Conservation (phyloP, 2,113 vertebrate genomes). For the Sorex araneus region DNA sequence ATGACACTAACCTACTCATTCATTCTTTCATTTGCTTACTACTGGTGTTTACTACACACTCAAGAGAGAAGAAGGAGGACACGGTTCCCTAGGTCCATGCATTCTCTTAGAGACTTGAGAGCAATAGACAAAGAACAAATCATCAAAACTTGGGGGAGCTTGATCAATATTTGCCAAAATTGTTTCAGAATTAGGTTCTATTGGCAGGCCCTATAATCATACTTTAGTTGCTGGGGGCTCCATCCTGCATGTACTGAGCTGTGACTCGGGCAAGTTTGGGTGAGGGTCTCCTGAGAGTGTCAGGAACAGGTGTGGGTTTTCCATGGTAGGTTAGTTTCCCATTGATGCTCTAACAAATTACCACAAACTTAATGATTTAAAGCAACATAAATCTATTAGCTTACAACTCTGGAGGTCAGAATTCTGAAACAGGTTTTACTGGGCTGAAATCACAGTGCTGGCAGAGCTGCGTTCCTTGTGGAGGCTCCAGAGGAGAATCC, state of each 20-base stretch:
- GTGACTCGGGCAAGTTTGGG: background rate
- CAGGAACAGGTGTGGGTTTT: background rate
- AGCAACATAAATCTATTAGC: background rate
- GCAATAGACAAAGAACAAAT: background rate
- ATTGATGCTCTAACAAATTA: conserved; percentile 1
- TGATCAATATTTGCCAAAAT: background rate
- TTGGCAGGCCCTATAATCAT: background rate
- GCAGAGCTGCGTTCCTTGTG: background rate
- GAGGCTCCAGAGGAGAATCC: background rate
- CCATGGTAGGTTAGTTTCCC: background rate
- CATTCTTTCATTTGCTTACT: conserved; percentile 45
- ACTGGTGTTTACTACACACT: background rate
- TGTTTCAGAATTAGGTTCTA: background rate
- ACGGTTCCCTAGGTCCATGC: background rate
- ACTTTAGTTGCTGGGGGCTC: background rate
- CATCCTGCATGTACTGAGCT: background rate
- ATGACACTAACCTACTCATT: conserved; percentile 7
- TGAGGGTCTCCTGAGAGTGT: background rate
- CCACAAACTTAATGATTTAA: background rate
- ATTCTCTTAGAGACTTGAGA: background rate
- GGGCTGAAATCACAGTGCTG: background rate
- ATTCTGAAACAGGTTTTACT: background rate
- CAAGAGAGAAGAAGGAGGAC: background rate
- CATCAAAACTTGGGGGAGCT: background rate
- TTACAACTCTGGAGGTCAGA: background rate